A percentile compares a stretch with the other conserved stretches of the same genome.
Evolutionary conservation across 2,113 vertebrate genomes (phyloP).

Genomic region (Puma concolor): DNA sequence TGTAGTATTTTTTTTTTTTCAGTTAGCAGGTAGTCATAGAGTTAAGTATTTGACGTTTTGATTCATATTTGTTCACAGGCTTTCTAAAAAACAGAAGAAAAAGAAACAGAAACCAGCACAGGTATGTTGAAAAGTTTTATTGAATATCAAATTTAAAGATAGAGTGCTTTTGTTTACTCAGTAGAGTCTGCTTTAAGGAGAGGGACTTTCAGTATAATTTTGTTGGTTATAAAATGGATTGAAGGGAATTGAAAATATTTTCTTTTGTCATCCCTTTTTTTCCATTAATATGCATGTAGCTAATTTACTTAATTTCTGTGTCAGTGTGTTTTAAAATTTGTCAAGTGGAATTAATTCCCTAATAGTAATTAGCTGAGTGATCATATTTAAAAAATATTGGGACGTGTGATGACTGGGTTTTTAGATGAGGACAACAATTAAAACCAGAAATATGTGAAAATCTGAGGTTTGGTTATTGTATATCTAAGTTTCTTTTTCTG

Average conservation of each 20-base stretch:
- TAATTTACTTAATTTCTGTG: neutral
- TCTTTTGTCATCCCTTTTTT: neutral
- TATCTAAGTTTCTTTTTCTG: neutral
- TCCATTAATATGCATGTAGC: neutral
- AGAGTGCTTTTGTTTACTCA: neutral
- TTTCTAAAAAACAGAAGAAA: constrained; percentile 96
- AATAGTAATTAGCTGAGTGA: neutral
- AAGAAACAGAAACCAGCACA: constrained; percentile 90
- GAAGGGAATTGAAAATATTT: neutral
- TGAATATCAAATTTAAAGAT: neutral
- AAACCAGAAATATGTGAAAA: constrained; percentile 22
- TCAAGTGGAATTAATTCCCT: neutral
- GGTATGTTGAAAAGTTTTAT: constrained; percentile 73
- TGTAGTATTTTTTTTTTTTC: constrained; percentile 31
- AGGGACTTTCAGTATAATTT: neutral
- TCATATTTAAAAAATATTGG: neutral
- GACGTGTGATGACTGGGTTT: neutral
- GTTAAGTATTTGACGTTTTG: constrained; percentile 40
- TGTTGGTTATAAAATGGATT: neutral
- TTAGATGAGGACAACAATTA: constrained; percentile 1
- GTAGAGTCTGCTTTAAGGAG: neutral
- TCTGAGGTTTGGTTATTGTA: neutral
- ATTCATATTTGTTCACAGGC: constrained; percentile 83
- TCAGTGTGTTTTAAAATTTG: neutral
- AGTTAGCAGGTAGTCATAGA: neutral